phyloP scores from a whole-genome alignment of 2,113 vertebrate species.

The Scortum barcoo region DNA sequence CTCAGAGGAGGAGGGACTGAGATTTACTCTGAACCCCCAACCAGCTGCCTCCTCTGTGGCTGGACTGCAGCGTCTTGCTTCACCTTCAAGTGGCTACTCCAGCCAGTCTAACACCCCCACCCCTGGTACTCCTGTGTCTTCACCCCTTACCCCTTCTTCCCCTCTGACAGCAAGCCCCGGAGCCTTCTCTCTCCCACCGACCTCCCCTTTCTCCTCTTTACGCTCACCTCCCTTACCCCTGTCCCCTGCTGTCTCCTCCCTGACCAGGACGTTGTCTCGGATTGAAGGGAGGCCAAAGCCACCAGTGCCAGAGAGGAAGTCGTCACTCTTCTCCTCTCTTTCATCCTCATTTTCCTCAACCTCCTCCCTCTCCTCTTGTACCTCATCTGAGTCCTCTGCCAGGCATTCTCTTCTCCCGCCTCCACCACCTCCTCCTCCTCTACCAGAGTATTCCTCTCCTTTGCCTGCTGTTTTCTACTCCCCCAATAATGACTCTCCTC shows the following conservation, averaged over 20 bases:
- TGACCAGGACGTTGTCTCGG: constrained; percentile 58
- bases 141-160: constrained; percentile 87
- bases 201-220: constrained; percentile 81
- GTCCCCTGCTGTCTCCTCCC: constrained; percentile 8
- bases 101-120: constrained; percentile 95
- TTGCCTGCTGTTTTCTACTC: constrained; percentile 55
- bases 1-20: constrained; percentile 31
- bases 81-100: constrained; percentile 93
- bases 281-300: constrained; percentile 84
- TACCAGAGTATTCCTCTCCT: neutral
- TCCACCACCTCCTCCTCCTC: constrained; percentile 49
- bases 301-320: constrained; percentile 94
- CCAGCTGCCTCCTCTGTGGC: constrained; percentile 74
- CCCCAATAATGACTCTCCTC: neutral
- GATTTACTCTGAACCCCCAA: constrained; percentile 13
- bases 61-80: constrained; percentile 87
- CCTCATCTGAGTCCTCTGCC: constrained; percentile 84
- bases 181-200: constrained; percentile 57
- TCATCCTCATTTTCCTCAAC: constrained; percentile 89
- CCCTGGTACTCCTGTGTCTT: constrained; percentile 89
- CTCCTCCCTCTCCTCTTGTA: constrained; percentile 91
- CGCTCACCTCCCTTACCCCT: constrained; percentile 61
- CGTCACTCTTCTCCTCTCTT: constrained; percentile 89
- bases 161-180: constrained; percentile 85
- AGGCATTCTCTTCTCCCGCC: constrained; percentile 48